phyloP scores from a whole-genome alignment of 2,888 invertebrate species.

The Eubasilissa splendida region DNA sequence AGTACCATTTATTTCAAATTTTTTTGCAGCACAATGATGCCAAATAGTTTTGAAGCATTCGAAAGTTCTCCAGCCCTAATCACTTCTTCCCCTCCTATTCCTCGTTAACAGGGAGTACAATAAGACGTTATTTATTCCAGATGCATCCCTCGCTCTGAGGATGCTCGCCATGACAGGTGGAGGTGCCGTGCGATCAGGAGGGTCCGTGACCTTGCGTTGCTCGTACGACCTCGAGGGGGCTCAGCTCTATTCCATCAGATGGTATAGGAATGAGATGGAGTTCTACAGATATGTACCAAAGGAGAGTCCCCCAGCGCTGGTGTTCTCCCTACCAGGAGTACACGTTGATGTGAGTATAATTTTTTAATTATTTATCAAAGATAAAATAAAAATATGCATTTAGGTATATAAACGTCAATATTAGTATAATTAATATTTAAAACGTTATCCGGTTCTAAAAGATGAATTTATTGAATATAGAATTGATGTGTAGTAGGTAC shows the following conservation, averaged over 20 bases:
- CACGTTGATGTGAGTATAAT: constrained; percentile 79
- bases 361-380: neutral
- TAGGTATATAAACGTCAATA: no score
- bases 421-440: no score
- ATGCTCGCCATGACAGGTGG: constrained; percentile 51
- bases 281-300: constrained; percentile 85
- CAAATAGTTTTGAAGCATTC: no score
- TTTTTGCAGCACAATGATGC: no score
- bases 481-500: no score
- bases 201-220: constrained; percentile 72
- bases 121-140: constrained; percentile 22
- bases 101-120: no score
- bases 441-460: no score
- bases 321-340: constrained; percentile 78
- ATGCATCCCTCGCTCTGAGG: constrained; percentile 37
- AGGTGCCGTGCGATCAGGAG: constrained; percentile 72
- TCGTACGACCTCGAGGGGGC: constrained; percentile 76
- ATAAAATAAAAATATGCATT: no score
- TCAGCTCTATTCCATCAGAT: constrained; percentile 81
- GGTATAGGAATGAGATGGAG: constrained; percentile 82
- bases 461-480: no score
- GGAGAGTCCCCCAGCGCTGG: constrained; percentile 79
- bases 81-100: no score
- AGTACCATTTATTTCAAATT: no score
- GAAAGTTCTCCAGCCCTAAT: no score